Conservation (phyloP, 1,140 invertebrate species). For the Scaptomyza hsui region DNA sequence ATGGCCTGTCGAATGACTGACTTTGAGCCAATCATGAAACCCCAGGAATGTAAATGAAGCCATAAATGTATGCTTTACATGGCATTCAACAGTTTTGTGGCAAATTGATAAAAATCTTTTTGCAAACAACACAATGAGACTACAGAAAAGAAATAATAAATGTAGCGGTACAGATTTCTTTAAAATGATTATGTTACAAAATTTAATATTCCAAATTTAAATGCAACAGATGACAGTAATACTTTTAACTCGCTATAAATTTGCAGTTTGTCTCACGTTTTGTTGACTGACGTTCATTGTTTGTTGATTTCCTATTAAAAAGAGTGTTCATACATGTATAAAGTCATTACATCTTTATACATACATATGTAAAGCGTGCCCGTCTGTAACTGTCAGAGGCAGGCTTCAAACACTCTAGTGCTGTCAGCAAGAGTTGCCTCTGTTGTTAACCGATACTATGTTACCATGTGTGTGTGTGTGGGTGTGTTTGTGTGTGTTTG, state of each 20-base stretch:
- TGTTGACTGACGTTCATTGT: conserved; percentile 25
- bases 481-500: background rate
- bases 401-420: conserved; percentile 51
- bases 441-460: conserved; percentile 39
- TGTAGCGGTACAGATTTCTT: background rate
- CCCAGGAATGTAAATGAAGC: conserved; percentile 74
- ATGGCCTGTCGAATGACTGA: background rate
- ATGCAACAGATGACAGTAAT: no score
- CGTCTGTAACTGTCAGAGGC: conserved; percentile 54
- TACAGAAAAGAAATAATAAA: conserved; percentile 8
- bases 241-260: background rate
- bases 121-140: conserved; percentile 14
- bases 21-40: conserved; percentile 44
- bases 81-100: conserved; percentile 55
- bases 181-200: no score
- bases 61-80: conserved; percentile 67
- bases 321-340: background rate
- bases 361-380: conserved; percentile 4
- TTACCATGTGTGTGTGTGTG: conserved; percentile 12
- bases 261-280: conserved; percentile 44
- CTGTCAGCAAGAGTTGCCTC: conserved; percentile 73
- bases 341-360: conserved; percentile 20
- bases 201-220: no score
- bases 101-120: conserved; percentile 53
- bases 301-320: no score